Base-by-base conservation (phyloP, 2,888 invertebrate genomes). In the Neoaliturus tenellus region DNA sequence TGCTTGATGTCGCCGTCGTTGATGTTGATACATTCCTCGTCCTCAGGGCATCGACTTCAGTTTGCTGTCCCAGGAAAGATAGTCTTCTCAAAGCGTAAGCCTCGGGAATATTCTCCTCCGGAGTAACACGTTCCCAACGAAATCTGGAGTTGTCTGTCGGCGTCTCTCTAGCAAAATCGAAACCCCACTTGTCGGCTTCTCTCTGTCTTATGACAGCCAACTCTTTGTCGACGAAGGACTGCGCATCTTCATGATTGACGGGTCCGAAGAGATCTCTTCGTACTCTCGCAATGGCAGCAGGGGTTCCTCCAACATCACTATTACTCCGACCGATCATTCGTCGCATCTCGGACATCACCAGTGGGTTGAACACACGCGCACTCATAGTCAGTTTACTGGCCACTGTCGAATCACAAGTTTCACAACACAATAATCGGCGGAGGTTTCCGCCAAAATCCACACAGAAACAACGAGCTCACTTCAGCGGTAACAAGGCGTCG, bases 301-400 rank as follows among this genome's bases (percentile, higher is more conserved):
- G 35, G 23, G 23, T 31, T 12, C 28, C 25, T 20, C 35, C 25
- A 25, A 44, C 71, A 62, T 84, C 80, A 62, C 73, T 81, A 41
- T 58, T 71, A 20, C 73, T 62, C 6, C 81, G 75, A 75, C 81
- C 67, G n/a, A 84, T 81, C 75, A 84, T 73, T 35, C 80, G 41
- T 33, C 83, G 71, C 69, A 84, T 80, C 41, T 84, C 84, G 14
- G 81, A 75, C 55, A 84, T 81, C 69, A 81, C 81, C 75, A 81
- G 55, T 8, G 84, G 84, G 44, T 84, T 81, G 55, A 84, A 81
- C 73, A 81, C 81, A 81, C 81, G 51, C 33, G 83, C 83, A 84
- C 81, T 84, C 84, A 84, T 84, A 55, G 55, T 55, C 55, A 55
- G 55, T 55, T 55, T 55, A 55, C 55, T 55, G 55, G 55, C 55